These are phyloP conservation scores for Oscheius sp. DNA, from an alignment of 2,888 invertebrate species.

Conservation along the genomic window DNA sequence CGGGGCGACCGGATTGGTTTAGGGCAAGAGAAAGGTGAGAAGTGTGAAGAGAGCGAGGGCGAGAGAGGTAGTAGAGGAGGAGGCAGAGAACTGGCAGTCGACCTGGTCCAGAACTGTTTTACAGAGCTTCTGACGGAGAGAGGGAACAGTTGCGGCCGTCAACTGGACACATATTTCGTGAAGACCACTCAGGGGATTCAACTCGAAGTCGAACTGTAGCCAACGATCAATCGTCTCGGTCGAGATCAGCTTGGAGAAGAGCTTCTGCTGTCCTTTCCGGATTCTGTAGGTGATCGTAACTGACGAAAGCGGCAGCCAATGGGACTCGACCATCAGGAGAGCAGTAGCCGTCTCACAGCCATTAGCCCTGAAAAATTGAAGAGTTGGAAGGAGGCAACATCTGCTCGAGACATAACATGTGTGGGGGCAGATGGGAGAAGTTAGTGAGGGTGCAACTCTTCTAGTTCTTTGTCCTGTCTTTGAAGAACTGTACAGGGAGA, in stretches of 20 bases:
- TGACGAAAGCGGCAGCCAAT: constrained; percentile 60
- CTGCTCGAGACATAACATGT: constrained; percentile 17
- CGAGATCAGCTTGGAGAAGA: constrained; percentile 15
- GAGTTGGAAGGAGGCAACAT: constrained; percentile 5
- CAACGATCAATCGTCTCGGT: constrained; percentile 44
- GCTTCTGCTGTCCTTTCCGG: constrained; percentile 41
- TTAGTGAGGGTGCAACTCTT: too few species aligned
- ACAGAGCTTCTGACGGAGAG: constrained; percentile 29
- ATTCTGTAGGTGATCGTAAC: constrained; percentile 62
- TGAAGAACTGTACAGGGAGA: too few species aligned
- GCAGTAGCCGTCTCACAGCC: constrained; percentile 58
- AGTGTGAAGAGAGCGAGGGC: constrained; percentile 2
- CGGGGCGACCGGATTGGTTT: constrained; percentile 3
- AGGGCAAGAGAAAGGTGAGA: background rate
- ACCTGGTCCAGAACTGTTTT: constrained; percentile 16
- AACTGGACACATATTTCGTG: constrained; percentile 48
- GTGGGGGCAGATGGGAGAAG: constrained; percentile 14
- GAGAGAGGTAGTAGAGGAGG: background rate
- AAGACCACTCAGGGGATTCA: constrained; percentile 43
- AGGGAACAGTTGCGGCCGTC: constrained; percentile 19
- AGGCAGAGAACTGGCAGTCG: constrained; percentile 26
- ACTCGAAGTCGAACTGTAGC: constrained; percentile 53
- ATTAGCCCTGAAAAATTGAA: constrained; percentile 37
- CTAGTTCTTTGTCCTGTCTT: too few species aligned
- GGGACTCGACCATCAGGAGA: constrained; percentile 62